These are phyloP conservation scores for Pipa parva DNA, from an alignment of 2,113 vertebrate genomes.

Conservation along the genomic window DNA sequence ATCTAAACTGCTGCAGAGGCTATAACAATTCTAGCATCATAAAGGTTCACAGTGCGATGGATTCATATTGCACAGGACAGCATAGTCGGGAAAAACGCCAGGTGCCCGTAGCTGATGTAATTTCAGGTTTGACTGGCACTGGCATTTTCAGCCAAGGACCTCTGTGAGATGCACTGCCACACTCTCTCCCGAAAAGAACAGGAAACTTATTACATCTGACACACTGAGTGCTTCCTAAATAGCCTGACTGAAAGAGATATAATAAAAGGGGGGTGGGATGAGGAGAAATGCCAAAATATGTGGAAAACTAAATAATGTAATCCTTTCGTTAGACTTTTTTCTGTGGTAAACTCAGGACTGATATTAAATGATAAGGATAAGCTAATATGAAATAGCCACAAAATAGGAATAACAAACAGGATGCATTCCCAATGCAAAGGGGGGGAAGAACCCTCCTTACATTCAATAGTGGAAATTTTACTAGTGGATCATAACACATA, in stretches of 20 bases:
- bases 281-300: neutral
- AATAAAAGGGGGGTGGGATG: neutral
- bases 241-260: conserved; percentile 27
- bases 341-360: neutral
- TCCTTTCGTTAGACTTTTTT: neutral
- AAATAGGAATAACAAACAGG: too few species aligned
- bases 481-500: too few species aligned
- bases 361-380: neutral
- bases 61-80: conserved; percentile 22
- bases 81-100: neutral
- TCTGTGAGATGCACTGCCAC: conserved; percentile 27
- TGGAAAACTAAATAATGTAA: conserved; percentile 39
- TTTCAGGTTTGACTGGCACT: conserved; percentile 29
- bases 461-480: too few species aligned
- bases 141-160: conserved; percentile 23
- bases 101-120: conserved; percentile 16
- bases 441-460: too few species aligned
- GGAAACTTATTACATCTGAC: conserved; percentile 31
- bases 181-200: conserved; percentile 15
- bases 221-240: conserved; percentile 5
- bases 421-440: too few species aligned
- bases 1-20: conserved; percentile 28
- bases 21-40: conserved; percentile 28
- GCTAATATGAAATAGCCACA: too few species aligned
- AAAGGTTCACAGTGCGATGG: conserved; percentile 26